These are phyloP conservation scores for Hycleus phaleratus DNA, from an alignment of 1,140 invertebrate species.

Conservation along the genomic window DNA sequence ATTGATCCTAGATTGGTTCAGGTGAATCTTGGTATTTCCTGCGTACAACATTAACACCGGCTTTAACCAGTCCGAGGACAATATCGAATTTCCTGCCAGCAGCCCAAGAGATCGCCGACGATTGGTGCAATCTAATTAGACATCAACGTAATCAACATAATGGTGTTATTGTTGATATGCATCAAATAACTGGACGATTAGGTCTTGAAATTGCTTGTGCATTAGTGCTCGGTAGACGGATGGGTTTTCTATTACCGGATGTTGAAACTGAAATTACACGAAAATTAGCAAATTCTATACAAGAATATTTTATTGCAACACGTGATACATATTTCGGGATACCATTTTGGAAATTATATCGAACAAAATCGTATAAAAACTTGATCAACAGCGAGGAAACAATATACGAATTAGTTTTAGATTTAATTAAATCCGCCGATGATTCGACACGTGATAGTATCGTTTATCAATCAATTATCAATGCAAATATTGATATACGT, in stretches of 20 bases:
- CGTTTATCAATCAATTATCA: slow-evolving; percentile 67
- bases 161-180: slow-evolving; percentile 53
- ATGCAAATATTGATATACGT: slow-evolving; percentile 61
- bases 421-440: slow-evolving; percentile 61
- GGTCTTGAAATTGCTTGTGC: slow-evolving; percentile 74
- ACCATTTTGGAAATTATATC: slow-evolving; percentile 74
- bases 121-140: slow-evolving; percentile 63
- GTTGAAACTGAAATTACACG: slow-evolving; percentile 47
- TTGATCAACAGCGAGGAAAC: slow-evolving; percentile 67
- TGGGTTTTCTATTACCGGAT: slow-evolving; percentile 66
- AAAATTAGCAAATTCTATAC: slow-evolving; percentile 59
- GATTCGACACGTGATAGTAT: slow-evolving; percentile 54
- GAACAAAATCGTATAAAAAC: slow-evolving; percentile 62
- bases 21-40: slow-evolving; percentile 73
- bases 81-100: slow-evolving; percentile 70
- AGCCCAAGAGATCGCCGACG: slow-evolving; percentile 67
- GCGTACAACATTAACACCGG: slow-evolving; percentile 62
- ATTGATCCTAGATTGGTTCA: slow-evolving; percentile 15
- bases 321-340: slow-evolving; percentile 75
- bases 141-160: slow-evolving; percentile 43
- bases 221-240: slow-evolving; percentile 64
- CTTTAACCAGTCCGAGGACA: slow-evolving; percentile 68
- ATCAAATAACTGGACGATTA: slow-evolving; percentile 65
- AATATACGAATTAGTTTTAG: slow-evolving; percentile 76
- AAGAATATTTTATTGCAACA: slow-evolving; percentile 65